Base-by-base conservation (phyloP, 2,888 invertebrate species). In the Andrena bicolor region DNA sequence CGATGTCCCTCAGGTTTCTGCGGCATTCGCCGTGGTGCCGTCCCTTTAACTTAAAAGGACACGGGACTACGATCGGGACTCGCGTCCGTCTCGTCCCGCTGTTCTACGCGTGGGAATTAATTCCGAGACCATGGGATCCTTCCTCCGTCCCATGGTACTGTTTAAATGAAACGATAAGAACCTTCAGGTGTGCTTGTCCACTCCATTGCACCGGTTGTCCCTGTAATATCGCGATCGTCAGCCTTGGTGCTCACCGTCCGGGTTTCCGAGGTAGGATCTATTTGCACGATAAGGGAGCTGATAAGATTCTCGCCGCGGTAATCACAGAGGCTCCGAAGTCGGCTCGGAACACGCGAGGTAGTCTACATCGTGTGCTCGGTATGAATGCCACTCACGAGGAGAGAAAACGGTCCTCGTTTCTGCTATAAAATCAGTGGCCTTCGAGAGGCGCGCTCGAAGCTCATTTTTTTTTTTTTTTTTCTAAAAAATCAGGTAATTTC, bases 401-500 rank as follows among this genome's bases (percentile, higher is more conserved):
- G 53, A n/a, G 74, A 88, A 85, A 83, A 77, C 51, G 65, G 76
- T 70, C 63, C 81, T 76, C 73, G 78, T 85, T 84, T 69, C 74
- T 71, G 74, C 72, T 70, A 76, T 76, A 73, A 91, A 90, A 91
- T 88, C 88, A 87, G 84, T 80, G 84, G 86, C 49, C 78, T 83
- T 66, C 56, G 85, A 82, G 71, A 81, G 73, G 61, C 85, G 72
- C 69, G 65, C 79, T 82, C 84, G 76, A 71, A 83, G 77, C 81
- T 75, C 82, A 82, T 86, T 89, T 85, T 89, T 88, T 35, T 89
- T 85, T 89, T 88, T 35, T 28, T 35, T 84, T 75, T 78, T 83
- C 41, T 58, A 41, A 84, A 90, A 91, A 91, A 89, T 84, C 83
- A 69, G 86, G 88, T 89, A 91, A 91, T 91, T 91, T 91, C 88